phyloP scores from a whole-genome alignment of 2,888 invertebrate genomes.

The Sarcophaga subvicina region DNA sequence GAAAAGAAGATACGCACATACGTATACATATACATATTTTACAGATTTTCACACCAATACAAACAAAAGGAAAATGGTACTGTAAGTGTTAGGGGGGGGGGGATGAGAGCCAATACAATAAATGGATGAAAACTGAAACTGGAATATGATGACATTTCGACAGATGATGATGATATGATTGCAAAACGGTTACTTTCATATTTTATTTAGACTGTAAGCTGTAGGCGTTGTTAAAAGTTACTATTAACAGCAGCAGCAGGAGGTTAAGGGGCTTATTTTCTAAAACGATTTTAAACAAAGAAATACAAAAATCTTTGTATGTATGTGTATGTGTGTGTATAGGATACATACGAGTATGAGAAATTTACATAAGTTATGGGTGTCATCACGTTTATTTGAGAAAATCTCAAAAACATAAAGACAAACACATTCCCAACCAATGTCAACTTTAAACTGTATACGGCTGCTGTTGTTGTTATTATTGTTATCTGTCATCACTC shows the following conservation, averaged over 20 bases:
- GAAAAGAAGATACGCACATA: background rate
- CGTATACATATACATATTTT: too few relatives aligned
- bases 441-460: slow-evolving; percentile 2
- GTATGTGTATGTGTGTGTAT: background rate
- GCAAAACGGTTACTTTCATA: background rate
- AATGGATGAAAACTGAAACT: background rate
- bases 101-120: background rate
- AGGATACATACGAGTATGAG: background rate
- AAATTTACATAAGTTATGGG: slow-evolving; percentile 65
- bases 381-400: slow-evolving; percentile 43
- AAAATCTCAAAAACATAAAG: background rate
- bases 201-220: background rate
- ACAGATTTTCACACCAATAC: too few relatives aligned
- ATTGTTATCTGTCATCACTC: background rate
- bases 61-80: background rate
- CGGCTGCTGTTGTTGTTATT: slow-evolving; percentile 3
- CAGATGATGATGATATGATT: slow-evolving; percentile 26
- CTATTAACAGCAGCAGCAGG: background rate
- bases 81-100: background rate
- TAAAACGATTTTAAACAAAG: slow-evolving; percentile 13
- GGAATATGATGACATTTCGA: slow-evolving; percentile 50
- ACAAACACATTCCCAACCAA: slow-evolving; percentile 11
- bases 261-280: background rate
- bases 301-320: slow-evolving; percentile 40
- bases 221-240: background rate